A percentile compares a stretch with the other conserved stretches of the same genome.
These are phyloP conservation scores for Anguilla marmorata DNA, from an alignment of 2,797 vertebrate species.

Conservation along the genomic window DNA sequence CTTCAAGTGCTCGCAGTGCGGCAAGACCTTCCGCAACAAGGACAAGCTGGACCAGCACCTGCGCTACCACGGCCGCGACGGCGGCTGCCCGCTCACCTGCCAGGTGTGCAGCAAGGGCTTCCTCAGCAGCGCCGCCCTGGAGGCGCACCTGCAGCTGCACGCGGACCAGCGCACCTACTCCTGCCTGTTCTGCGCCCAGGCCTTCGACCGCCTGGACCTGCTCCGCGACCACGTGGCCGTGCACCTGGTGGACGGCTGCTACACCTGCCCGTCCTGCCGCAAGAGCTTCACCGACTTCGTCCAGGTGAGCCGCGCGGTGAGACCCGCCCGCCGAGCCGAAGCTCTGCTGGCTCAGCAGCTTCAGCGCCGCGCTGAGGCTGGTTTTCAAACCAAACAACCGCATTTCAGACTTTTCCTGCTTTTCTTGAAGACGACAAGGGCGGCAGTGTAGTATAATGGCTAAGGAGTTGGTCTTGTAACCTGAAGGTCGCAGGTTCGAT, in stretches of 20 bases:
- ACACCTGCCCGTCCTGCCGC: conserved; percentile 93
- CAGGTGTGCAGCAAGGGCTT: conserved; percentile 96
- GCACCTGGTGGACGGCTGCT: conserved; percentile 87
- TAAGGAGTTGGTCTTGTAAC: too few relatives aligned
- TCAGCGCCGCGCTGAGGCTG: too few relatives aligned
- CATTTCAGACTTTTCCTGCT: background rate
- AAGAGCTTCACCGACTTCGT: conserved; percentile 95
- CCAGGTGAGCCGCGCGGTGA: conserved; percentile 77
- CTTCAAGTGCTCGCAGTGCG: conserved; percentile 94
- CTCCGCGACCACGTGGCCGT: conserved; percentile 92
- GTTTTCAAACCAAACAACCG: background rate
- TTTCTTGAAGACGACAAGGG: background rate
- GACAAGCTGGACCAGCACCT: conserved; percentile 95
- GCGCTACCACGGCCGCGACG: conserved; percentile 88
- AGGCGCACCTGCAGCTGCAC: conserved; percentile 92
- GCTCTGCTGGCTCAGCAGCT: too few relatives aligned
- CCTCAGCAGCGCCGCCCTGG: conserved; percentile 80
- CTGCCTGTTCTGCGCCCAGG: conserved; percentile 90
- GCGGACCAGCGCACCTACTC: conserved; percentile 91
- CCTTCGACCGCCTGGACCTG: conserved; percentile 89
- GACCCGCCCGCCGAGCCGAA: too few relatives aligned
- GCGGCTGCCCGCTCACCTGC: conserved; percentile 85
- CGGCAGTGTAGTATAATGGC: too few relatives aligned
- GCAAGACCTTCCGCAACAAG: conserved; percentile 95
- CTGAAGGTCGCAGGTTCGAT: too few relatives aligned